These are phyloP conservation scores for Hyperoplus lanceolatus DNA, from an alignment of 2,797 vertebrate genomes.

Conservation along the genomic window DNA sequence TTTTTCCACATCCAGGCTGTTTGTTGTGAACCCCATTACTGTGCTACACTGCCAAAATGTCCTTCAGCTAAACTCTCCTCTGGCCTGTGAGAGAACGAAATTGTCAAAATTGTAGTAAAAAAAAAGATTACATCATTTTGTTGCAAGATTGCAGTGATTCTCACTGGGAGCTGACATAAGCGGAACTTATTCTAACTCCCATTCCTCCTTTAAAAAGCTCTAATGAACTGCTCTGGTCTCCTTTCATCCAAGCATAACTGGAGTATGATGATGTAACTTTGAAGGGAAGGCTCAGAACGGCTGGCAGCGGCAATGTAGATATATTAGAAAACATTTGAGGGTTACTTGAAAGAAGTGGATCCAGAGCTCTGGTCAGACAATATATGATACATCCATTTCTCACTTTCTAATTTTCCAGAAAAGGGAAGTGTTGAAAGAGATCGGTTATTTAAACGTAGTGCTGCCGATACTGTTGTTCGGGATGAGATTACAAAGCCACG, in stretches of 20 bases:
- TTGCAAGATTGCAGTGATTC: constrained; percentile 57
- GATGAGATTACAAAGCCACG: constrained; percentile 27
- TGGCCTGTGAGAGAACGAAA: constrained; percentile 36
- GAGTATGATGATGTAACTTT: constrained; percentile 51
- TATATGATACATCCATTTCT: not conserved
- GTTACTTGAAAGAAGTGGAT: constrained; percentile 40
- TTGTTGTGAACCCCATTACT: constrained; percentile 6
- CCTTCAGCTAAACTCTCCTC: constrained; percentile 11
- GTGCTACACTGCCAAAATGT: not conserved
- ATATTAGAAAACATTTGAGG: constrained; percentile 43
- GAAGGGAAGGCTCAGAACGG: constrained; percentile 41
- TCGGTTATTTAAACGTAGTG: constrained; percentile 26
- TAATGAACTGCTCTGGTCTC: constrained; percentile 50
- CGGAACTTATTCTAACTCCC: constrained; percentile 46
- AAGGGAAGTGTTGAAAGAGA: not conserved
- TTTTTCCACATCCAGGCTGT: not conserved
- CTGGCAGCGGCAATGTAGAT: constrained; percentile 44
- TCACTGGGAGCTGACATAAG: constrained; percentile 67
- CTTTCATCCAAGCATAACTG: constrained; percentile 66
- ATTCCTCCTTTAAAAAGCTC: constrained; percentile 51
- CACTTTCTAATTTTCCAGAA: constrained; percentile 21
- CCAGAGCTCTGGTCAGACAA: constrained; percentile 25
- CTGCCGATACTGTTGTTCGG: constrained; percentile 12
- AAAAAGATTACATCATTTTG: constrained; percentile 62
- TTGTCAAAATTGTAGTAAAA: constrained; percentile 41